Percentiles rank a stretch among this genome's conserved stretches.
phyloP scores from a whole-genome alignment of 2,888 invertebrate genomes.

The Lottia gigantea region DNA sequence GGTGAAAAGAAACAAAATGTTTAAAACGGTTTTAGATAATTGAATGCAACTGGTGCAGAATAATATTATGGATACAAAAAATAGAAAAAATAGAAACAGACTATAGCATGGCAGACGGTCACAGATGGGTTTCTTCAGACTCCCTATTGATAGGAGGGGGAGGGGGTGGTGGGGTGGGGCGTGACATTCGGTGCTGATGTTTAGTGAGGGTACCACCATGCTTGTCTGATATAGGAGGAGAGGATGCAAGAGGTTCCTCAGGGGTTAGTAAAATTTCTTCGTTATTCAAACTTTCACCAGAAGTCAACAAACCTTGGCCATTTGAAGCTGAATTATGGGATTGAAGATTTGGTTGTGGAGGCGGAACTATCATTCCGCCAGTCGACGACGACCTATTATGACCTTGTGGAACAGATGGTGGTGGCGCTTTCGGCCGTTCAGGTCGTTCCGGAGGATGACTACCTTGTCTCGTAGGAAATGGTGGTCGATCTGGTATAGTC shows the following conservation, averaged over 20 bases:
- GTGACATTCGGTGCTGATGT: slow-evolving; percentile 30
- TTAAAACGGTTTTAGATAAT: too few species aligned
- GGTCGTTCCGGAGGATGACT: slow-evolving; percentile 46
- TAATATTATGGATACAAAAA: too few species aligned
- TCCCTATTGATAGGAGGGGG: slow-evolving; percentile 48
- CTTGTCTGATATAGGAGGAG: background rate
- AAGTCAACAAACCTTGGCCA: slow-evolving; percentile 18
- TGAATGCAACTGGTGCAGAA: too few species aligned
- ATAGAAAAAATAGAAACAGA: too few species aligned
- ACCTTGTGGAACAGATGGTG: slow-evolving; percentile 35
- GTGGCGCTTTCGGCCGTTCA: slow-evolving; percentile 52
- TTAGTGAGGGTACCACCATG: background rate
- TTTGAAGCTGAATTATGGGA: slow-evolving; percentile 10
- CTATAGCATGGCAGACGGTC: slow-evolving; percentile 17
- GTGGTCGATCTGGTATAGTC: slow-evolving; percentile 32
- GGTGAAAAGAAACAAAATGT: too few species aligned
- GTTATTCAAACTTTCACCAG: slow-evolving; percentile 19
- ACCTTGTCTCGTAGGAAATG: slow-evolving; percentile 30
- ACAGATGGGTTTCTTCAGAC: slow-evolving; percentile 56
- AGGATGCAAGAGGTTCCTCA: slow-evolving; percentile 26
- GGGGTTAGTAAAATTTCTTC: slow-evolving; percentile 31
- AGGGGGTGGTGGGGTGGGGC: slow-evolving; percentile 54
- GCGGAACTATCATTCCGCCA: slow-evolving; percentile 34
- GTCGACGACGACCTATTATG: slow-evolving; percentile 58
- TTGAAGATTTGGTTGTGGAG: background rate